Base-by-base conservation (phyloP, 1,140 invertebrate genomes). In the Drosophila lacertosa region DNA sequence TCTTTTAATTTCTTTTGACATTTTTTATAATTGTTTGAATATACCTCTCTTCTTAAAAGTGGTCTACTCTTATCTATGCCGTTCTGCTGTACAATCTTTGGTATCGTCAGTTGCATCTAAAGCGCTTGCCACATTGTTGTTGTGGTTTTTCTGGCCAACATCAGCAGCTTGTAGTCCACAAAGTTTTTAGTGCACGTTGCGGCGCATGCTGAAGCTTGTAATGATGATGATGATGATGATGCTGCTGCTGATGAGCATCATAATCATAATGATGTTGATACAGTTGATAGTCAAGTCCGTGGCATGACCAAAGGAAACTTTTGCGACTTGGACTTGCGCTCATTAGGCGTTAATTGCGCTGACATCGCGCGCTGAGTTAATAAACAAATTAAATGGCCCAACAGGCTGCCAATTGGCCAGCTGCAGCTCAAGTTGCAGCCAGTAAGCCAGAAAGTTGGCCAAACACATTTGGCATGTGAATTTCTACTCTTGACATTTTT, bases 121-220 rank as follows among this genome's bases (percentile, higher is more conserved):
- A 72, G 55, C 60, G 65, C 60, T 72, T 67, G 69, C 73, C 73
- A 75, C 73, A 72, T 75, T 75, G 62, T 75, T 75, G 68, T 72
- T 75, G 62, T 57, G 73, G 73, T 72, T 72, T 71, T 59, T 54
- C 68, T 66, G 68, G 40, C 51, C 67, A 58, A 24, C 62, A 66
- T 22, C 51, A 57, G 65, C 45, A 63, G 57, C 72, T 59, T 60
- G 54, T 44, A 65, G 40, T 54, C 29, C 47, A 37, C 16, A 53
- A 48, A 72, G 64, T 51, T 75, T 72, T 54, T 42, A 42, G 20
- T 60, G 62, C 68, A 66, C 60, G 72, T 74, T 58, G 53, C 39
- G 55, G 60, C 39, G 40, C 37, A 48, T 73, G 58, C 39, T 68
- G 47, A 35, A 15, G 39, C 7, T 9, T 47, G 24, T 39, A 20